Percentiles rank a stretch among this genome's conserved stretches.
phyloP scores from a whole-genome alignment of 2,797 vertebrate genomes.

The Gallirallus australis region DNA sequence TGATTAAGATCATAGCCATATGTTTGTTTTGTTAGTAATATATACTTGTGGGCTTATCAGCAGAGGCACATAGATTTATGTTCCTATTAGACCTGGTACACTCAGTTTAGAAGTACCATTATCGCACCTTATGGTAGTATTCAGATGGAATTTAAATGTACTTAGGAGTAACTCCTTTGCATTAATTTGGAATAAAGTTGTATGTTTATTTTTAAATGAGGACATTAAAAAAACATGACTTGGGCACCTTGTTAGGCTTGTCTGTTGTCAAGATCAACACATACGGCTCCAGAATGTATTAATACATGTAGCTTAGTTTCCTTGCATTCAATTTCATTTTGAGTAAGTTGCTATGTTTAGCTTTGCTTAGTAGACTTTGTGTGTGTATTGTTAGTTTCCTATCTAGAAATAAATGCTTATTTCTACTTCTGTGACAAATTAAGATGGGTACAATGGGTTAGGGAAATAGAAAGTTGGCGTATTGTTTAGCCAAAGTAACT shows the following conservation, averaged over 20 bases:
- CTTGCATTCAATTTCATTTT: neutral
- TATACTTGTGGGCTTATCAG: neutral
- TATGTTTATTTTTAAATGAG: neutral
- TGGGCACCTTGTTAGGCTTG: neutral
- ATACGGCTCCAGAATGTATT: neutral
- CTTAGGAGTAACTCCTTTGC: neutral
- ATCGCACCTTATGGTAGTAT: neutral
- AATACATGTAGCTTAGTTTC: neutral
- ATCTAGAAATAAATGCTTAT: neutral
- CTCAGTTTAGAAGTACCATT: neutral
- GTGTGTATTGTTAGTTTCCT: neutral
- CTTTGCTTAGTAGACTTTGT: neutral
- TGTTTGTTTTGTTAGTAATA: constrained; percentile 1
- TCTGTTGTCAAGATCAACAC: neutral
- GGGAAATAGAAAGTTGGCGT: neutral
- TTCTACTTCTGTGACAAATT: neutral
- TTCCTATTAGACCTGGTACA: neutral
- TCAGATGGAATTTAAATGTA: neutral
- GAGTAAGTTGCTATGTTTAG: neutral
- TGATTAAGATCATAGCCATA: neutral
- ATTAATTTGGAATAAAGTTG: neutral
- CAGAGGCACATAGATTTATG: neutral
- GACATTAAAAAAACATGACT: neutral
- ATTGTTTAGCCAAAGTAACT: neutral
- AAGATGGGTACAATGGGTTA: neutral